Base-by-base conservation (phyloP, 2,888 invertebrate genomes). In the Trachelus iudaicus region DNA sequence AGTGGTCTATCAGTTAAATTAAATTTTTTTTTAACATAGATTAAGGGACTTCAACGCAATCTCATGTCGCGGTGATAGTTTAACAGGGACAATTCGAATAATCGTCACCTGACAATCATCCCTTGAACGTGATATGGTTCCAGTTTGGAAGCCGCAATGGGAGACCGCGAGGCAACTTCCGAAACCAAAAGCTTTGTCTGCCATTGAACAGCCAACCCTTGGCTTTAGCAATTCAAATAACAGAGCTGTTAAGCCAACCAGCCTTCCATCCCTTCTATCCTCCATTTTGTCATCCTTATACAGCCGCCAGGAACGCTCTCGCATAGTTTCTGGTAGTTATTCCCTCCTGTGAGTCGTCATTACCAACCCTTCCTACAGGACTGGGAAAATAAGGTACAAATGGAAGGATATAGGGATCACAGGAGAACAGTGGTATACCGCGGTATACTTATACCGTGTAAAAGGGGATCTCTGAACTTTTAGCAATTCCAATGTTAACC, bases 401-500 rank as follows among this genome's bases (percentile, higher is more conserved):
- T 6, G 40, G 40, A 56, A 56, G 40, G 40, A 56, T 23, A 23
- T 6, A 23, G 40, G 6, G 40, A 56, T 15, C 6, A 56, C 23
- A 9, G 23, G 0, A 2, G 40, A 23, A 23, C 40, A 56, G 23
- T 23, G 40, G 40, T 37, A 9, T 23, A 56, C 15, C 13, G 4
- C 13, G 12, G 1, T 56, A 56, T 23, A 56, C 15, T 1, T 56
- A 56, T 15, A 56, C 15, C 15, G 40, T 56, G 40, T 23, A 56
- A 56, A 23, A 56, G 40, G 40, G 40, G 40, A 56, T 9, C 40
- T 56, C 23, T 23, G 40, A 56, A 23, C 40, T 56, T 15, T 75
- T 33, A 30, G 71, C 77, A 75, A 56, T 77, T 75, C 75, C 69
- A 56, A 69, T 40, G 78, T 75, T 78, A 35, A 75, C 73, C 35